A percentile compares a stretch with the other conserved stretches of the same genome.
Conservation (phyloP, 2,888 invertebrate genomes). For the Piscicola geometra region DNA sequence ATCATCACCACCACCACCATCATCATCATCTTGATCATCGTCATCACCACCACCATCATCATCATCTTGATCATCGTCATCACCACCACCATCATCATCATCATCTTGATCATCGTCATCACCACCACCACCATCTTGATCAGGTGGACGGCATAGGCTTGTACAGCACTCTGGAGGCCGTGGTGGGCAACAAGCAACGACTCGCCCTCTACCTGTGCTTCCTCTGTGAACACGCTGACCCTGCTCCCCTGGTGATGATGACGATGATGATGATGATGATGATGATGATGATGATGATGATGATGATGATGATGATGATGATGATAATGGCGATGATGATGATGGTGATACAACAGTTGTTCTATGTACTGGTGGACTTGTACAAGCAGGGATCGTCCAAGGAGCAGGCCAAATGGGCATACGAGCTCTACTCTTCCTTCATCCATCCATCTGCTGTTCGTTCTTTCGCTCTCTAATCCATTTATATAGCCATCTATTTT, state of each 20-base stretch:
- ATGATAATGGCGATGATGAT: background rate
- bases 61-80: background rate
- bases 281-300: background rate
- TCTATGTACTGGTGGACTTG: background rate
- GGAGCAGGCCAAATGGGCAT: background rate
- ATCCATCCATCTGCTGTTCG: background rate
- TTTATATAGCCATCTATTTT: background rate
- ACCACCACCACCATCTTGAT: background rate
- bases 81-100: background rate
- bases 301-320: background rate
- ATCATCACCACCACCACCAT: too few species aligned
- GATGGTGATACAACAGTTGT: background rate
- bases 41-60: too few species aligned
- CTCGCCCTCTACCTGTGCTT: background rate
- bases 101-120: background rate
- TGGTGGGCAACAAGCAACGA: background rate
- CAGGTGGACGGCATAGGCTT: background rate
- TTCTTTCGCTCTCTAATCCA: too few species aligned
- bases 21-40: too few species aligned
- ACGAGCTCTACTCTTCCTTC: constrained; percentile 13
- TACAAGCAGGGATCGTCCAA: background rate
- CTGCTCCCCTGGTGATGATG: background rate
- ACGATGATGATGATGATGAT: background rate
- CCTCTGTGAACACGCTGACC: background rate
- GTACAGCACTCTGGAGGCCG: constrained; percentile 1